Evolutionary conservation across 2,888 invertebrate genomes (phyloP).

Genomic region (Drosophila incognita): DNA sequence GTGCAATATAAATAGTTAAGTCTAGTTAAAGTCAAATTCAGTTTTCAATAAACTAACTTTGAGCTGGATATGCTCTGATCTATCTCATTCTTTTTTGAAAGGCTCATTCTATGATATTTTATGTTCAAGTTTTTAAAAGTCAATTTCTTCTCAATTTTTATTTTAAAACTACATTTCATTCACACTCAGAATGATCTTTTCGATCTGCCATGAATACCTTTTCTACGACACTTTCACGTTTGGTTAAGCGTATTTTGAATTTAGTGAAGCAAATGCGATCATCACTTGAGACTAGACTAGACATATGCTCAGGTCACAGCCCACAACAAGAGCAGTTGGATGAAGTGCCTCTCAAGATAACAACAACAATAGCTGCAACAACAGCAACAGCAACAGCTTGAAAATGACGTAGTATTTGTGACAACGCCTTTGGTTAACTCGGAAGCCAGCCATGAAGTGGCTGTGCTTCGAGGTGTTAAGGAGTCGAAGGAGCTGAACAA

Average conservation of each 20-base stretch:
- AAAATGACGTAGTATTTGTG: conserved; percentile 16
- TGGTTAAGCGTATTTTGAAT: neutral
- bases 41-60: too few relatives aligned
- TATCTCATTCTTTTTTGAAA: too few relatives aligned
- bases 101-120: too few relatives aligned
- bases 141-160: too few relatives aligned
- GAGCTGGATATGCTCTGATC: too few relatives aligned
- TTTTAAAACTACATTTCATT: neutral
- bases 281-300: conserved; percentile 33
- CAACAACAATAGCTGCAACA: neutral
- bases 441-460: conserved; percentile 17
- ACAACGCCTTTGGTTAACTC: conserved; percentile 19
- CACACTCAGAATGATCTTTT: neutral
- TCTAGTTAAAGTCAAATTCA: too few relatives aligned
- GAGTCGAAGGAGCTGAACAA: conserved; percentile 28
- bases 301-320: conserved; percentile 23
- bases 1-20: too few relatives aligned
- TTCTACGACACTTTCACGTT: neutral
- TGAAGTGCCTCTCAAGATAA: conserved; percentile 7
- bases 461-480: conserved; percentile 29
- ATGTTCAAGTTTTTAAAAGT: too few relatives aligned
- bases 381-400: neutral
- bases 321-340: conserved; percentile 21
- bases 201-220: neutral
- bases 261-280: conserved; percentile 33